Percentiles rank a stretch among this genome's conserved stretches.
These are phyloP conservation scores for Rhagoletis zephyria DNA, from an alignment of 1,140 invertebrate genomes.

Conservation along the genomic window DNA sequence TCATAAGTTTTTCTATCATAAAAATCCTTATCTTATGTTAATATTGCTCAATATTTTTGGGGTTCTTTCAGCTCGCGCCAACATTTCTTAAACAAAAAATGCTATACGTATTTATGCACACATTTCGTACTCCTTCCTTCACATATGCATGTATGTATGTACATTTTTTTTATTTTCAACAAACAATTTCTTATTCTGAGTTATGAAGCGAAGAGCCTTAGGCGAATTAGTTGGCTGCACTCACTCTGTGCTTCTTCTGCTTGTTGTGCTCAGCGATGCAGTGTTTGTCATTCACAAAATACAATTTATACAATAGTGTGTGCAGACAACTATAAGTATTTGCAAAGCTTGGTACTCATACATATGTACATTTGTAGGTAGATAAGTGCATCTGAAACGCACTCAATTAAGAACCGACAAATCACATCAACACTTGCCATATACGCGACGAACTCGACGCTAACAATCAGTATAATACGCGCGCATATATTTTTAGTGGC, in stretches of 20 bases:
- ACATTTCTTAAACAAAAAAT: neutral
- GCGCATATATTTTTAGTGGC: slow-evolving; percentile 48
- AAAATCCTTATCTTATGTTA: no score
- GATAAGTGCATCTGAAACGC: neutral
- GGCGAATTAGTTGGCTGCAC: neutral
- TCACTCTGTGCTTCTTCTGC: neutral
- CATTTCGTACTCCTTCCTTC: neutral
- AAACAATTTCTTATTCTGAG: neutral
- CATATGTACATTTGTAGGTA: neutral
- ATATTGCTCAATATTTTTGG: no score
- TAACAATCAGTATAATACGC: slow-evolving; percentile 7
- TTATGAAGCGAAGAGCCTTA: neutral
- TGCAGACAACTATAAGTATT: no score
- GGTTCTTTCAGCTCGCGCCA: no score
- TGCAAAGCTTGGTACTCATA: no score
- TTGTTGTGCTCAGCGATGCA: neutral
- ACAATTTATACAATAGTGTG: neutral
- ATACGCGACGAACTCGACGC: neutral
- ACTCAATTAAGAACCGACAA: slow-evolving; percentile 46
- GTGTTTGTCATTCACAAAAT: slow-evolving; percentile 2
- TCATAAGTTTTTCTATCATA: no score
- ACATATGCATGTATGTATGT: neutral
- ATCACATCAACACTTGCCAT: slow-evolving; percentile 42
- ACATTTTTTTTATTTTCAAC: no score
- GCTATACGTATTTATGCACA: neutral